Conservation (phyloP, 2,113 vertebrate genomes). For the Argyrosomus japonicus region DNA sequence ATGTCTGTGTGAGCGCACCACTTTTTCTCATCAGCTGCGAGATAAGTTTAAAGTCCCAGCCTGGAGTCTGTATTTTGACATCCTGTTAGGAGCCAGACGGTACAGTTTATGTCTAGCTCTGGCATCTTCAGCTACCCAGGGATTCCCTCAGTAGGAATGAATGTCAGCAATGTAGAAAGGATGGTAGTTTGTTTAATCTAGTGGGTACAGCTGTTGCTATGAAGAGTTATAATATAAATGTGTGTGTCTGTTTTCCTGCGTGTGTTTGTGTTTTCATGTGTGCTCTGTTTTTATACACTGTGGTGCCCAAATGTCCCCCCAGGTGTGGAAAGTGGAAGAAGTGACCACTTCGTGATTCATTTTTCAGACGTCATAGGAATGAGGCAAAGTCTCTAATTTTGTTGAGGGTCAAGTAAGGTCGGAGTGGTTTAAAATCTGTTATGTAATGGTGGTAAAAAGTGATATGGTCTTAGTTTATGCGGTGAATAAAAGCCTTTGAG, state of each 20-base stretch:
- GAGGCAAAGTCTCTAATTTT: slow-evolving; percentile 15
- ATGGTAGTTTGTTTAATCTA: slow-evolving; percentile 72
- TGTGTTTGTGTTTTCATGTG: slow-evolving; percentile 11
- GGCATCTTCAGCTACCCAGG: slow-evolving; percentile 54
- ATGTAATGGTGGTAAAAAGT: not conserved
- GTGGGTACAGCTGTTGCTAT: slow-evolving; percentile 58
- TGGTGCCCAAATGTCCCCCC: slow-evolving; percentile 14
- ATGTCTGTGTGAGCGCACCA: not conserved
- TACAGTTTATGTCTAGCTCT: slow-evolving; percentile 66
- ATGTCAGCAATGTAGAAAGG: slow-evolving; percentile 67
- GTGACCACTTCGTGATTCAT: slow-evolving; percentile 58
- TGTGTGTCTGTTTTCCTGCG: slow-evolving; percentile 29
- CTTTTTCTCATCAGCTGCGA: slow-evolving; percentile 40
- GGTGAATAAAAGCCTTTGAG: not conserved
- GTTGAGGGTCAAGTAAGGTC: slow-evolving; percentile 25
- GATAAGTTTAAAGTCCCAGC: slow-evolving; percentile 43
- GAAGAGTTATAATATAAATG: slow-evolving; percentile 41
- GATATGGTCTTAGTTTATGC: not conserved
- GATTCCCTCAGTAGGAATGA: slow-evolving; percentile 76
- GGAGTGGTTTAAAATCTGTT: not conserved
- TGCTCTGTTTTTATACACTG: slow-evolving; percentile 29
- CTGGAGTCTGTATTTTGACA: slow-evolving; percentile 67
- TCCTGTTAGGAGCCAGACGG: slow-evolving; percentile 62
- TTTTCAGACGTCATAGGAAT: slow-evolving; percentile 44
- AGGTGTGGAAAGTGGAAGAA: slow-evolving; percentile 66